These are phyloP conservation scores for Caracal caracal DNA, from an alignment of 2,113 vertebrate species.

Conservation along the genomic window DNA sequence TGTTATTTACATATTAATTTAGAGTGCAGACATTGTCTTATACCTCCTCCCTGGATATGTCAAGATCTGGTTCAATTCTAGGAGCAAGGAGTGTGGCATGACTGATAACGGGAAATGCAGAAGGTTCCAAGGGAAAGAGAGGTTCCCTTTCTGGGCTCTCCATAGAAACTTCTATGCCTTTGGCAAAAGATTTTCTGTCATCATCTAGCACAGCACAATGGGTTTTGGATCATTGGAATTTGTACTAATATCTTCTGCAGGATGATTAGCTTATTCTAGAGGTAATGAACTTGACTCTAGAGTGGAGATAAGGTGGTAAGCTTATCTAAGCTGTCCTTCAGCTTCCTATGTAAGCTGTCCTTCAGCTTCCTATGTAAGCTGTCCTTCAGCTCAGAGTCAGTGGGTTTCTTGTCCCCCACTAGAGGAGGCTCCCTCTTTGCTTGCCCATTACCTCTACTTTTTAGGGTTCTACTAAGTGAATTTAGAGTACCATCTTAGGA, in stretches of 20 bases:
- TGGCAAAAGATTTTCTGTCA: conserved; percentile 89
- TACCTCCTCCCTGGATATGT: conserved; percentile 91
- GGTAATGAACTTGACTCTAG: conserved; percentile 86
- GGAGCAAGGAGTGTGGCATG: conserved; percentile 87
- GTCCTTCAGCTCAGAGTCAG: conserved; percentile 87
- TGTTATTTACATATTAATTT: background rate
- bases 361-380: too few relatives aligned
- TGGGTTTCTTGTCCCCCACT: conserved; percentile 75
- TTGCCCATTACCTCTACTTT: background rate
- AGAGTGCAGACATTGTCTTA: background rate
- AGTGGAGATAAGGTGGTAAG: conserved; percentile 86
- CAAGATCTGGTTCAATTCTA: conserved; percentile 89
- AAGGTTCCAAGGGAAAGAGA: conserved; percentile 89
- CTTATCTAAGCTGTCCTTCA: conserved; percentile 89
- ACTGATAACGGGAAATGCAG: conserved; percentile 89
- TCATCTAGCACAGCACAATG: conserved; percentile 84
- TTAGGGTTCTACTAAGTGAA: background rate
- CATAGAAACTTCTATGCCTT: conserved; percentile 92
- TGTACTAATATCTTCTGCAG: conserved; percentile 85
- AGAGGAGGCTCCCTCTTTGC: conserved; percentile 87
- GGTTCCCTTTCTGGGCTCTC: conserved; percentile 92
- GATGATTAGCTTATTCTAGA: conserved; percentile 86
- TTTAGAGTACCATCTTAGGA: background rate
- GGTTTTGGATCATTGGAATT: conserved; percentile 87
- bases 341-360: too few relatives aligned